These are phyloP conservation scores for Cerceris ruficornis DNA, from an alignment of 2,888 invertebrate species.

Conservation along the genomic window DNA sequence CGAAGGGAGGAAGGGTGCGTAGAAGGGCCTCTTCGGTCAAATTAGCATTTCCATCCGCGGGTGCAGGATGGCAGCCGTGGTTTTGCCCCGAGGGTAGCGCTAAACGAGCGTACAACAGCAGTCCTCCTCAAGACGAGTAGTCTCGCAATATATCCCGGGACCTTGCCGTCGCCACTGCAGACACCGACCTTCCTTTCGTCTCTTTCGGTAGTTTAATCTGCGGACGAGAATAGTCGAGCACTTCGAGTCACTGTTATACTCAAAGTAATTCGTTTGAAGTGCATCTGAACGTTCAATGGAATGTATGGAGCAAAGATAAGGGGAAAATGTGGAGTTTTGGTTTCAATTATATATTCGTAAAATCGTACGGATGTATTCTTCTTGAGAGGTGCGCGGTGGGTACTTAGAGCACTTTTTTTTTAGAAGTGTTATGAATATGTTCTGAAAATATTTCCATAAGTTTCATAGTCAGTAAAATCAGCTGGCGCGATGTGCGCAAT, in stretches of 20 bases:
- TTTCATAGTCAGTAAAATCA: too few species aligned
- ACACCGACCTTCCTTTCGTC: constrained; percentile 29
- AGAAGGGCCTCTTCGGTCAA: constrained; percentile 61
- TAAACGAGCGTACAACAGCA: constrained; percentile 66
- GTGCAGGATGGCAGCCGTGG: constrained; percentile 66
- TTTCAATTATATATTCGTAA: too few species aligned
- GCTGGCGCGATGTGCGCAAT: too few species aligned
- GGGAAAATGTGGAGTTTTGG: too few species aligned
- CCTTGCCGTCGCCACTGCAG: constrained; percentile 47
- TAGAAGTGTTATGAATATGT: too few species aligned
- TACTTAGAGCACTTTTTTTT: too few species aligned
- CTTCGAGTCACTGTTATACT: not conserved
- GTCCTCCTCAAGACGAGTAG: constrained; percentile 72
- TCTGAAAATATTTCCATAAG: too few species aligned
- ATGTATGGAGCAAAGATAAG: too few species aligned
- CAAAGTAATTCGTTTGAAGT: too few species aligned
- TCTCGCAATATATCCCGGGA: constrained; percentile 60
- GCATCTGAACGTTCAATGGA: too few species aligned
- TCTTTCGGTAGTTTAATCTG: not conserved
- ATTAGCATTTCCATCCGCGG: constrained; percentile 74
- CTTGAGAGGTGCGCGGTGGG: too few species aligned
- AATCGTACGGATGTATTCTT: too few species aligned
- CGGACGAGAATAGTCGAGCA: not conserved
- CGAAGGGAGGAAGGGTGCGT: constrained; percentile 55
- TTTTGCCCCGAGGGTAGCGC: constrained; percentile 66